A percentile compares a stretch with the other conserved stretches of the same genome.
Evolutionary conservation across 1,140 invertebrate genomes (phyloP).

Genomic region (Metopolophium dirhodum): DNA sequence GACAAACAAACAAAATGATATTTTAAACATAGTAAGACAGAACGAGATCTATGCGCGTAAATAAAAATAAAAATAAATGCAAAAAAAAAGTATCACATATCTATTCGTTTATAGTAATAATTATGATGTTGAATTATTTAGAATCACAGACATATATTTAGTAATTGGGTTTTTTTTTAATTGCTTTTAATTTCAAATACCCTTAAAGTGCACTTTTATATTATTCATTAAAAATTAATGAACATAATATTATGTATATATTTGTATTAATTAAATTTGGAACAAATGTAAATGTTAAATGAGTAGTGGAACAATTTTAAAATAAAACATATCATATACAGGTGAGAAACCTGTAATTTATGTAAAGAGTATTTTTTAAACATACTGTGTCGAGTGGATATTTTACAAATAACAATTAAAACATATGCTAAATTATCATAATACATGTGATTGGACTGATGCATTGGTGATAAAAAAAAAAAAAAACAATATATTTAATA

Average conservation of each 20-base stretch:
- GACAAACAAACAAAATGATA: slow-evolving; percentile 1
- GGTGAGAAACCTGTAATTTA: background rate
- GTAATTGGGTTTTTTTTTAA: background rate
- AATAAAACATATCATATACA: background rate
- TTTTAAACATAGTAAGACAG: slow-evolving; percentile 8
- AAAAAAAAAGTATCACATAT: slow-evolving; percentile 32
- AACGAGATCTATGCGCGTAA: background rate
- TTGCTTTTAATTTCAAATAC: background rate
- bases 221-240: background rate
- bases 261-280: background rate
- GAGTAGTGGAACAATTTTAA: background rate
- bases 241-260: background rate
- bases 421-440: background rate
- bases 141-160: slow-evolving; percentile 17
- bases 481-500: background rate
- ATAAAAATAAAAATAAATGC: slow-evolving; percentile 28
- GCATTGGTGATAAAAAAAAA: too few relatives aligned
- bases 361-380: background rate
- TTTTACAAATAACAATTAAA: background rate
- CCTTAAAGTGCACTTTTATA: background rate
- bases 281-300: background rate
- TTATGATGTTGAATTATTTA: slow-evolving; percentile 29
- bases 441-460: background rate
- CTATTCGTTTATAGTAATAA: background rate
- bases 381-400: background rate